Base-by-base conservation (phyloP, 2,888 invertebrate genomes). In the Dysmachus trigonus region DNA sequence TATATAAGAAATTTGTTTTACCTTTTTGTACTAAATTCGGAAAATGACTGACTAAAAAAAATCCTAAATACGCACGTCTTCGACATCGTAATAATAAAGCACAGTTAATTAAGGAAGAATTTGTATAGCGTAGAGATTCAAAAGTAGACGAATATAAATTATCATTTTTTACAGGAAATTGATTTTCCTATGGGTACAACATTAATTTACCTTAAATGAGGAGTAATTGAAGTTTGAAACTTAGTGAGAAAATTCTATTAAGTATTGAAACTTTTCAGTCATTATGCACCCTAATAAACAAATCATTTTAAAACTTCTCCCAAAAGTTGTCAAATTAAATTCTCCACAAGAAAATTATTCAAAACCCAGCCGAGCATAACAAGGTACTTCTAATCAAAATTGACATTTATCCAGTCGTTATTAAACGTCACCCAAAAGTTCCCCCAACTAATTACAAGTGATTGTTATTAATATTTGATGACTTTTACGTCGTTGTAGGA, bases 361-460 rank as follows among this genome's bases (percentile, higher is more conserved):
- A 27, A 62, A 62, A 18, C 62, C 62, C 62, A 22, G 62, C 62
- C 62, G 62, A 62, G 62, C 27, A 62, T 62, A 62, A 62, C 62
- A 62, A 62, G 62, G 62, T 62, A 62, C 27, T 62, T 62, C 62
- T 62, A 62, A 62, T 62, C 62, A 62, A 62, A 62, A 62, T 62
- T 62, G 62, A 62, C 62, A 62, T 62, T 62, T 62, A 62, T 62
- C 62, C 62, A 62, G 62, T 62, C 62, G 62, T 62, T 73, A 73
- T 73, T 73, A 73, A 51, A 79, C 27, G 31, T 47, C 51, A 8
- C 31, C 53, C 33, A 53, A 77, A 81, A 81, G 62, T 62, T 53
- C 47, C 33, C 53, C 53, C 31, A 77, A 33, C 81, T 33, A 81
- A 53, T 81, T 81, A 81, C 53, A 53, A 41, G 79, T 81, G 53